Percentiles rank a stretch among this genome's conserved stretches.
Conservation (phyloP, 2,888 invertebrate species). For the Myopa tessellatipennis region DNA sequence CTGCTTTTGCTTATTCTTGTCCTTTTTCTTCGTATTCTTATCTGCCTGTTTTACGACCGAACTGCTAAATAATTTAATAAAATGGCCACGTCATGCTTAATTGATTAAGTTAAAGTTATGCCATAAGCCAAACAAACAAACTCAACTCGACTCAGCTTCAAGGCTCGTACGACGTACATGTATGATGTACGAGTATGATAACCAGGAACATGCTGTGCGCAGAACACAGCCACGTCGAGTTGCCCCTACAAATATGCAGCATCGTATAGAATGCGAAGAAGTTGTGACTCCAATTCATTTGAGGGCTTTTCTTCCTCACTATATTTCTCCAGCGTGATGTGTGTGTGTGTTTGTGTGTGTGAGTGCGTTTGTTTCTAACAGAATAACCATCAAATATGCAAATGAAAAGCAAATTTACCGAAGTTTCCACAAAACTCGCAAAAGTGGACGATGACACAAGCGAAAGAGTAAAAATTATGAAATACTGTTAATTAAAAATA, state of each 20-base stretch:
- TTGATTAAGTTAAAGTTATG: slow-evolving; percentile 24
- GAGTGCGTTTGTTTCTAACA: not conserved
- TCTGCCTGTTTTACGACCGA: not conserved
- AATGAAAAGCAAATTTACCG: slow-evolving; percentile 32
- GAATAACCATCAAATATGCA: slow-evolving; percentile 28
- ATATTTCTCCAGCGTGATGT: not conserved
- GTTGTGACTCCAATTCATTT: not conserved
- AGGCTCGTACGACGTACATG: not conserved
- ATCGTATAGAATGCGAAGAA: not conserved
- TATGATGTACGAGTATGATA: not conserved
- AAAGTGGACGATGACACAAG: not conserved
- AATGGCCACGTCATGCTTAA: slow-evolving; percentile 16
- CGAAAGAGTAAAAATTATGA: not conserved
- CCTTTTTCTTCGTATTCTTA: not conserved
- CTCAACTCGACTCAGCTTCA: not conserved
- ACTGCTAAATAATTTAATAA: slow-evolving; percentile 25
- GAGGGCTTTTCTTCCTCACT: not conserved
- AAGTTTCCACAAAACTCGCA: not conserved
- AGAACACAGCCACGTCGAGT: not conserved
- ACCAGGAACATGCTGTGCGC: not conserved
- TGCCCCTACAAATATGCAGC: slow-evolving; percentile 20
- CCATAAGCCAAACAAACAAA: not conserved
- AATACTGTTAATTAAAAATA: slow-evolving; percentile 22
- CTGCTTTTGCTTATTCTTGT: too few species aligned
- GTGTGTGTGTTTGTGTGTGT: not conserved